Conservation (phyloP, 2,797 vertebrate genomes). For the Halcyon leucocephala region DNA sequence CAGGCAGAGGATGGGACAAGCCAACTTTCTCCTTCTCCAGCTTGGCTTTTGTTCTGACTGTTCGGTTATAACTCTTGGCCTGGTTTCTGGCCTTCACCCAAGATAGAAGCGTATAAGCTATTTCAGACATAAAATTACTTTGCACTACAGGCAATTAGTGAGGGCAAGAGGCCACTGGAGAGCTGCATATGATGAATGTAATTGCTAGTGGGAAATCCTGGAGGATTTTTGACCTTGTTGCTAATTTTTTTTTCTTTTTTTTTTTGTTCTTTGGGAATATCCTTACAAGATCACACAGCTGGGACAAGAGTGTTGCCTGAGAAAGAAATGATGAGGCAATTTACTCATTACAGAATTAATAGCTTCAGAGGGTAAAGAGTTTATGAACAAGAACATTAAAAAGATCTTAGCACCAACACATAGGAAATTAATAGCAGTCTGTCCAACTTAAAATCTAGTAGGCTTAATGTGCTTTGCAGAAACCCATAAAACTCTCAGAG, state of each 20-base stretch:
- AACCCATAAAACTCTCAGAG: neutral
- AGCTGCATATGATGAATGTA: constrained; percentile 11
- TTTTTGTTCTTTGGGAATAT: constrained; percentile 5
- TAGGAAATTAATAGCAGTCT: neutral
- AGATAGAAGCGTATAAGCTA: neutral
- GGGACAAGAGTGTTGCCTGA: neutral
- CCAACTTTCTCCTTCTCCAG: neutral
- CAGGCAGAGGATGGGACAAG: neutral
- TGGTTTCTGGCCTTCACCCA: neutral
- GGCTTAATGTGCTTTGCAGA: neutral
- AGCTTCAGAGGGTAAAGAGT: neutral
- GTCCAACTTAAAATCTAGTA: neutral
- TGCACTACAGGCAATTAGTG: constrained; percentile 27
- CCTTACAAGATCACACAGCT: neutral
- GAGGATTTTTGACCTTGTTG: neutral
- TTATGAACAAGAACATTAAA: neutral
- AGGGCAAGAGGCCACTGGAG: constrained; percentile 16
- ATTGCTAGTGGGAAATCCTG: constrained; percentile 29
- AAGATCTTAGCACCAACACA: neutral
- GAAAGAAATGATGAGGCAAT: neutral
- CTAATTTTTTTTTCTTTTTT: neutral
- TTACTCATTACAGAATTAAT: neutral
- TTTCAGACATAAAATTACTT: constrained; percentile 23
- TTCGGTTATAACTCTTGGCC: neutral
- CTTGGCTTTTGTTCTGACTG: neutral